Conservation (phyloP, 2,888 invertebrate species). For the Rhagium mordax region DNA sequence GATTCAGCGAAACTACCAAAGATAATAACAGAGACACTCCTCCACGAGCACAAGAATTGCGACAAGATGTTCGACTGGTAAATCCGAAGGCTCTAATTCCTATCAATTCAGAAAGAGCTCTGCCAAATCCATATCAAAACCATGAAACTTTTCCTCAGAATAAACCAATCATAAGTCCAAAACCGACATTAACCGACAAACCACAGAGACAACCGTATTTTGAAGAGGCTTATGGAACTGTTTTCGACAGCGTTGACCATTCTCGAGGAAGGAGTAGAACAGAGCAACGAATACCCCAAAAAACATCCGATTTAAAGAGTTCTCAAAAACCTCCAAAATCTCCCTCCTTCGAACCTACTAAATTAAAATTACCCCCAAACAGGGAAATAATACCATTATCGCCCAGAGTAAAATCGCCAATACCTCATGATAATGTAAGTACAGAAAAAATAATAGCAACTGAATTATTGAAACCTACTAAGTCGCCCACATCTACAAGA, state of each 20-base stretch:
- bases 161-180: constrained; percentile 38
- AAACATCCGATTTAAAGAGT: constrained; percentile 6
- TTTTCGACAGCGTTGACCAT: constrained; percentile 60
- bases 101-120: constrained; percentile 65
- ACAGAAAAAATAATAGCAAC: constrained; percentile 68
- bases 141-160: constrained; percentile 27
- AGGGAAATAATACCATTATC: constrained; percentile 65
- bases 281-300: constrained; percentile 25
- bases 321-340: constrained; percentile 56
- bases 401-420: constrained; percentile 67
- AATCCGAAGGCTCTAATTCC: constrained; percentile 68
- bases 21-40: constrained; percentile 58
- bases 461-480: constrained; percentile 62
- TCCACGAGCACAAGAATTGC: constrained; percentile 63
- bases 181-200: constrained; percentile 38
- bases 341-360: constrained; percentile 64
- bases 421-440: constrained; percentile 64
- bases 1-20: constrained; percentile 33
- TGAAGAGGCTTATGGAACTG: constrained; percentile 65
- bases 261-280: constrained; percentile 34
- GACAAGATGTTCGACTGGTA: constrained; percentile 64
- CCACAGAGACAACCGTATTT: constrained; percentile 36
- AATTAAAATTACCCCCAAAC: constrained; percentile 65
- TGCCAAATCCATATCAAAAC: constrained; percentile 66
- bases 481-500: constrained; percentile 53